These are phyloP conservation scores for Oxystoma pomonae DNA, from an alignment of 2,888 invertebrate genomes.

Conservation along the genomic window DNA sequence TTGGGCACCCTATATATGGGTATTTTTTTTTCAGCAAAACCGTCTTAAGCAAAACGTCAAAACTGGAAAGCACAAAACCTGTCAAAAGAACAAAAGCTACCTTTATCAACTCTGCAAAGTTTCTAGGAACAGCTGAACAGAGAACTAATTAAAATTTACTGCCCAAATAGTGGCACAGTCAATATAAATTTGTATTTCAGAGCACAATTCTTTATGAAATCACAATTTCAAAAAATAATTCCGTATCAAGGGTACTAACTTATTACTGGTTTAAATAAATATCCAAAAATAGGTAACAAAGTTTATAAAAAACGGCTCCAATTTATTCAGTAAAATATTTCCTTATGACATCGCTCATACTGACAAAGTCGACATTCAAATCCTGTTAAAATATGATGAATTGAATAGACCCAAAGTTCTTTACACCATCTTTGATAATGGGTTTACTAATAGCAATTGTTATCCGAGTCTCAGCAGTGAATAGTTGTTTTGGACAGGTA, in stretches of 20 bases:
- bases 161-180: neutral
- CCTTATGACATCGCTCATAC: no score
- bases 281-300: no score
- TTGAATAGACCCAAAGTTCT: neutral
- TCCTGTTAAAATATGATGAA: neutral
- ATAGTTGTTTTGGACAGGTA: neutral
- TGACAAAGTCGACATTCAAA: no score
- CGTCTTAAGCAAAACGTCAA: neutral
- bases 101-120: neutral
- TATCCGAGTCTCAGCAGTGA: neutral
- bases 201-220: no score
- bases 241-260: no score
- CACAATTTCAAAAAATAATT: no score
- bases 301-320: no score
- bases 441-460: neutral
- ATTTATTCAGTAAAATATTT: no score
- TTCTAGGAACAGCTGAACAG: neutral
- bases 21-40: no score
- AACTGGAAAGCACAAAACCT: neutral
- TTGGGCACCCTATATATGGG: no score
- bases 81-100: neutral
- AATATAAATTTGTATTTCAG: no score
- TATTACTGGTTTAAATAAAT: no score
- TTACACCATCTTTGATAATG: neutral
- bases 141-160: neutral